These are phyloP conservation scores for Pogona vitticeps DNA, from an alignment of 2,113 vertebrate species.

Conservation along the genomic window DNA sequence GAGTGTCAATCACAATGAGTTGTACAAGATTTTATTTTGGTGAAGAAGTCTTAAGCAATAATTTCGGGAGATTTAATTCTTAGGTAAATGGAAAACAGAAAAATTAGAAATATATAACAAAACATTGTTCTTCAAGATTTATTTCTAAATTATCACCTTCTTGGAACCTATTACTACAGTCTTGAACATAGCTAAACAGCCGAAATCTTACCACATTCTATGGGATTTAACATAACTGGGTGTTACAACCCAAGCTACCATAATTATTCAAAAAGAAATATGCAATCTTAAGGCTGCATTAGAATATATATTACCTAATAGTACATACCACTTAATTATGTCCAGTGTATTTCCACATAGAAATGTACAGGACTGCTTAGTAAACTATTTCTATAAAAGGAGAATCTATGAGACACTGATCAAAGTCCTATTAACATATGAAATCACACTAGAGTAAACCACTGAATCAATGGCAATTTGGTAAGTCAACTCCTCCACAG, in stretches of 20 bases:
- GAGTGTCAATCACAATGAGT: not conserved
- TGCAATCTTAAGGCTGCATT: not conserved
- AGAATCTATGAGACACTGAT: conserved; percentile 1
- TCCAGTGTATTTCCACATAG: not conserved
- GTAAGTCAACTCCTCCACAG: too few species aligned
- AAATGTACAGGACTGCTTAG: not conserved
- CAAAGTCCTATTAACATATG: too few species aligned
- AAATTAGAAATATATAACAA: not conserved
- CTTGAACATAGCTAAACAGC: not conserved
- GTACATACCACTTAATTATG: not conserved
- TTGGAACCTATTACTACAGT: not conserved
- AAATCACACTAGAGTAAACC: too few species aligned
- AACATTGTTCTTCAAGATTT: not conserved
- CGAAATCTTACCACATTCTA: not conserved
- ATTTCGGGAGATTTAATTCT: not conserved
- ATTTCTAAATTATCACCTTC: not conserved
- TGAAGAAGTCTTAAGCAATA: not conserved
- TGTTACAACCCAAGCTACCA: not conserved
- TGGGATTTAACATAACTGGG: not conserved
- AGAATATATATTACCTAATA: not conserved
- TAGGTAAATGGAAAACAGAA: not conserved
- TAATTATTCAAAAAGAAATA: not conserved
- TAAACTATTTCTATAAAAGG: not conserved
- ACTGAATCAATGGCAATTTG: too few species aligned
- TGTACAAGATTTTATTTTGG: not conserved